These are phyloP conservation scores for Andinoacara biseriatus DNA, from an alignment of 2,113 vertebrate genomes.

Conservation along the genomic window DNA sequence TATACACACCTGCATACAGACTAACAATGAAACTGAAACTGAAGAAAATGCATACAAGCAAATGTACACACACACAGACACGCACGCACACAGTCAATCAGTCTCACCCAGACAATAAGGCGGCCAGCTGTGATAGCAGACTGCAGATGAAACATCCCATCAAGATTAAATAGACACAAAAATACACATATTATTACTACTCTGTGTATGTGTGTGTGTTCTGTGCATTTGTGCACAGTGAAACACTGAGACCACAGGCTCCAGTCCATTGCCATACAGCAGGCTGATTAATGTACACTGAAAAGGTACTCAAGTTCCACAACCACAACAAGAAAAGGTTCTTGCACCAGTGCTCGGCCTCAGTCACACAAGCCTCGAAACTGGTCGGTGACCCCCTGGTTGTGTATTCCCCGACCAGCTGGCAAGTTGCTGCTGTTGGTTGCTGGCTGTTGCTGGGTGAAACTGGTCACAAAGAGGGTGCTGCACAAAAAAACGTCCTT, in stretches of 20 bases:
- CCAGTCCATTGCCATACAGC: neutral
- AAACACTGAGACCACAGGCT: constrained; percentile 17
- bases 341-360: neutral
- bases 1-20: neutral
- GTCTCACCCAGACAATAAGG: constrained; percentile 93
- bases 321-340: neutral
- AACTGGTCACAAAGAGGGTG: neutral
- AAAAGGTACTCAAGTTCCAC: neutral
- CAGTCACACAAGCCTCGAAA: neutral
- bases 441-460: neutral
- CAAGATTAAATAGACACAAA: constrained; percentile 97
- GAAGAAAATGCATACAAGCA: neutral
- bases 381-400: too few relatives aligned
- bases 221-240: constrained; percentile 7
- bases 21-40: neutral
- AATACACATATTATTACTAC: constrained; percentile 84
- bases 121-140: constrained; percentile 92
- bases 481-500: neutral
- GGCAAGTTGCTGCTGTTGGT: neutral
- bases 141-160: constrained; percentile 97
- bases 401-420: neutral
- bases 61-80: neutral
- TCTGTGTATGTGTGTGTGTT: constrained; percentile 16
- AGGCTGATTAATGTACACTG: constrained; percentile 15
- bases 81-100: constrained; percentile 63